Conservation (phyloP, 2,797 vertebrate genomes). For the Erpetoichthys calabaricus region DNA sequence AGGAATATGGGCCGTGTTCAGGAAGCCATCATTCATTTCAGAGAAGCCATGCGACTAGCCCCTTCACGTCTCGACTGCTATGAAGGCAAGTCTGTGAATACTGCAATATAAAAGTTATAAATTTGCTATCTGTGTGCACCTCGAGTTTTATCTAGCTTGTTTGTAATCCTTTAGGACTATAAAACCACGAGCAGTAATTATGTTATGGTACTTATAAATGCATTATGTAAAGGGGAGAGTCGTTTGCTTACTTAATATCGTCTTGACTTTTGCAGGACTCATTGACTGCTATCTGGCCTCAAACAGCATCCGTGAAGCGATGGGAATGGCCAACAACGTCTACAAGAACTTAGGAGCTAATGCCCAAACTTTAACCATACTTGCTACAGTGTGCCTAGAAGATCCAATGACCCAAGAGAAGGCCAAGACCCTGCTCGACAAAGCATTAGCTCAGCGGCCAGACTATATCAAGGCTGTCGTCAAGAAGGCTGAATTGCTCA, state of each 20-base stretch:
- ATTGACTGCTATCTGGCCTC: slow-evolving; percentile 94
- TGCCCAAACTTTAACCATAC: slow-evolving; percentile 85
- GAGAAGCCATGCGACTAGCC: slow-evolving; percentile 86
- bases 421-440: slow-evolving; percentile 86
- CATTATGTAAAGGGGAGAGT: neutral
- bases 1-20: slow-evolving; percentile 93
- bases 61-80: slow-evolving; percentile 94
- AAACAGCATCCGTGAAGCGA: slow-evolving; percentile 89
- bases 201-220: neutral
- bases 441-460: slow-evolving; percentile 85
- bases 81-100: slow-evolving; percentile 49
- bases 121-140: too few species aligned
- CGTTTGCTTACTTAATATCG: neutral
- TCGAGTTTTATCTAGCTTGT: too few species aligned
- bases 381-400: slow-evolving; percentile 91
- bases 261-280: slow-evolving; percentile 51
- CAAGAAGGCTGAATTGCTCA: slow-evolving; percentile 92
- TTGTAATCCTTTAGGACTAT: too few species aligned
- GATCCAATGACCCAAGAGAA: slow-evolving; percentile 94
- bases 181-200: too few species aligned
- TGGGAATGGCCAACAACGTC: slow-evolving; percentile 97
- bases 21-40: slow-evolving; percentile 94
- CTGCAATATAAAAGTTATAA: too few species aligned
- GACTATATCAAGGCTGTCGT: slow-evolving; percentile 96
- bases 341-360: slow-evolving; percentile 95